These are phyloP conservation scores for Cladorhizidae sp. DNA, from an alignment of 37 sponge, comb jelly and placozoan species.

Conservation along the genomic window DNA sequence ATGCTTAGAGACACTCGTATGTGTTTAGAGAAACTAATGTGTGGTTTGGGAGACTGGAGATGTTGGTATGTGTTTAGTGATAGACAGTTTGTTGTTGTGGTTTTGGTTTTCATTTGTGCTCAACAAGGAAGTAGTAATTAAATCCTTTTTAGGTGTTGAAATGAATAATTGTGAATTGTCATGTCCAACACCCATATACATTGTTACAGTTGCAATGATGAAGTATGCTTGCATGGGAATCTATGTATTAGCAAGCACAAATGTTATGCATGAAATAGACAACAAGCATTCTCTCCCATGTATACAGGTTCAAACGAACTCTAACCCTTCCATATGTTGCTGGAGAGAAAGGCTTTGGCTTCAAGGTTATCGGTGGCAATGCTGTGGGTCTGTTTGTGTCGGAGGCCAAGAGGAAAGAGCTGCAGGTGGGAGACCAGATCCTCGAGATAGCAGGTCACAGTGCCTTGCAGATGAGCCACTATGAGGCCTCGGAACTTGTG, in stretches of 20 bases:
- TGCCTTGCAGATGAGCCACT: conserved; percentile 29
- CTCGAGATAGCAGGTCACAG: conserved; percentile 46
- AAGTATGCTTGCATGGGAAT: too few species aligned
- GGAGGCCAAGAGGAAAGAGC: conserved; percentile 22
- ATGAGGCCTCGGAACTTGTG: conserved; percentile 44
- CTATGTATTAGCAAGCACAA: not conserved
- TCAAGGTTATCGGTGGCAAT: conserved; percentile 71
- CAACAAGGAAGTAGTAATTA: too few species aligned
- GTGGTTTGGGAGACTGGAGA: too few species aligned
- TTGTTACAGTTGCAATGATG: too few species aligned
- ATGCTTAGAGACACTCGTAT: too few species aligned
- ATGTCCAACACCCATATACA: too few species aligned
- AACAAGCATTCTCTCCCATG: not conserved
- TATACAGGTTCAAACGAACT: conserved; percentile 22
- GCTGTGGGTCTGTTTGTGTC: conserved; percentile 70
- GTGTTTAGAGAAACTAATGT: too few species aligned
- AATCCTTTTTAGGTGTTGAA: too few species aligned
- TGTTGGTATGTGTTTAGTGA: too few species aligned
- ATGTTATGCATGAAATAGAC: not conserved
- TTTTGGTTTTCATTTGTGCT: too few species aligned
- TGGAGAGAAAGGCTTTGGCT: conserved; percentile 34
- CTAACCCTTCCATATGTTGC: conserved; percentile 30
- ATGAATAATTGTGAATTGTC: too few species aligned
- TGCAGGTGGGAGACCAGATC: conserved; percentile 34
- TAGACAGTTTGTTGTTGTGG: too few species aligned